Conservation (phyloP, 1,140 invertebrate species). For the Leguminivora glycinivorella region DNA sequence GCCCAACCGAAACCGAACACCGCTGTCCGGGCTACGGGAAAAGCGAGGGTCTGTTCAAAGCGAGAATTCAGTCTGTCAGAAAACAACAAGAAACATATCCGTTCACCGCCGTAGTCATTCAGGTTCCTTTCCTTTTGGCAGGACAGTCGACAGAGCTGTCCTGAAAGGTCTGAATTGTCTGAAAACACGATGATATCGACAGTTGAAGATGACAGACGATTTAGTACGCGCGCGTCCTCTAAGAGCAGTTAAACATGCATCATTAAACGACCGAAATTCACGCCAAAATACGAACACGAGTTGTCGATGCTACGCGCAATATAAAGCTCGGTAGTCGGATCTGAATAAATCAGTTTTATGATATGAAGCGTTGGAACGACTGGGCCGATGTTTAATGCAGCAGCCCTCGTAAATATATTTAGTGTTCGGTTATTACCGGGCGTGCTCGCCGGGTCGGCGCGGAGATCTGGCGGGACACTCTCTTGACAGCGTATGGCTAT, state of each 20-base stretch:
- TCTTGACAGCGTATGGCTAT: background rate
- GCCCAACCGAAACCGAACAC: background rate
- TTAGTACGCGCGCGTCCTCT: background rate
- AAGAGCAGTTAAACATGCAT: background rate
- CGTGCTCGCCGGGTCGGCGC: background rate
- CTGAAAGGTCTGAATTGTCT: background rate
- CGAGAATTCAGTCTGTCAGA: background rate
- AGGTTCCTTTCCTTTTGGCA: too few relatives aligned
- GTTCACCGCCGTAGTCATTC: too few relatives aligned
- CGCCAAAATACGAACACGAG: background rate
- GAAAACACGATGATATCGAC: background rate
- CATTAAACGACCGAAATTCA: background rate
- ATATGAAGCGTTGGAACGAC: constrained; percentile 14
- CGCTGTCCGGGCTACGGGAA: background rate
- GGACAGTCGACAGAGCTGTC: too few relatives aligned
- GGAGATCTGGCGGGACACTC: background rate
- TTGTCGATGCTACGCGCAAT: background rate
- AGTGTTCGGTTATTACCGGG: constrained; percentile 6
- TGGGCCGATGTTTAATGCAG: constrained; percentile 11
- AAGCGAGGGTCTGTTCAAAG: background rate
- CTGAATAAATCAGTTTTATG: constrained; percentile 9
- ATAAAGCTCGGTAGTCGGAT: background rate
- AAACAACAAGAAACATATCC: background rate
- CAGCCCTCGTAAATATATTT: constrained; percentile 10
- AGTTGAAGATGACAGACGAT: background rate